A percentile compares a stretch with the other conserved stretches of the same genome.
Evolutionary conservation across 2,888 invertebrate genomes (phyloP).

Genomic region (Lasioglossum calceatum): DNA sequence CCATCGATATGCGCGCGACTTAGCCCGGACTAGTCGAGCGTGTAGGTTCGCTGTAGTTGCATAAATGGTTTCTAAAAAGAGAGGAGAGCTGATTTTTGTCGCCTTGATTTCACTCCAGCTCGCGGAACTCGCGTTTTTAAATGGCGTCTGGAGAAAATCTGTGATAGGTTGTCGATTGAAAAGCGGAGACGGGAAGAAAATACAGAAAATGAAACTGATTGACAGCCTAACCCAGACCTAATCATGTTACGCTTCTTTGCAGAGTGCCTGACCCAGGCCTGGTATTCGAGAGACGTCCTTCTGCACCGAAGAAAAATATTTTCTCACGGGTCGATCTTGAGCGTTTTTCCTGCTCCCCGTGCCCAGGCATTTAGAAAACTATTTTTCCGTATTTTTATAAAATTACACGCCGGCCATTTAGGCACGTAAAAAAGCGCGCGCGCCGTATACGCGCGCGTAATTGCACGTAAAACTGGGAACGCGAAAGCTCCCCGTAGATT

Average conservation of each 20-base stretch:
- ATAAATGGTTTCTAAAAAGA: not conserved
- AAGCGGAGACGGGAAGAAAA: too few species aligned
- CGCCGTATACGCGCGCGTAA: not conserved
- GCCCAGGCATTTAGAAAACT: not conserved
- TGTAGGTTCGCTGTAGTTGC: not conserved
- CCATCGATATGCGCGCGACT: not conserved
- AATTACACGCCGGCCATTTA: not conserved
- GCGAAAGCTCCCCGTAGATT: conserved; percentile 7
- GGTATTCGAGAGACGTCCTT: not conserved
- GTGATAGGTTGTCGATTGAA: not conserved
- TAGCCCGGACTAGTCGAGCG: not conserved
- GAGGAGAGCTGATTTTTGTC: not conserved
- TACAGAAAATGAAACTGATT: too few species aligned
- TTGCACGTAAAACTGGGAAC: not conserved
- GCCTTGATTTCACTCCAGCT: not conserved
- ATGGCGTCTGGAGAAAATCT: not conserved
- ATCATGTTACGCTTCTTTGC: too few species aligned
- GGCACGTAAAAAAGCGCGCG: not conserved
- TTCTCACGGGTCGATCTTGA: not conserved
- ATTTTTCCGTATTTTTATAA: not conserved
- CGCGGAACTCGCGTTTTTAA: not conserved
- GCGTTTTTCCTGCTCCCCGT: not conserved
- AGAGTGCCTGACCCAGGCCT: not conserved
- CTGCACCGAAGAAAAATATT: not conserved
- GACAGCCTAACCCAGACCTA: too few species aligned